Percentiles rank a stretch among this genome's conserved stretches.
These are phyloP conservation scores for Takifugu ocellatus DNA, from an alignment of 2,797 vertebrate genomes.

Conservation along the genomic window DNA sequence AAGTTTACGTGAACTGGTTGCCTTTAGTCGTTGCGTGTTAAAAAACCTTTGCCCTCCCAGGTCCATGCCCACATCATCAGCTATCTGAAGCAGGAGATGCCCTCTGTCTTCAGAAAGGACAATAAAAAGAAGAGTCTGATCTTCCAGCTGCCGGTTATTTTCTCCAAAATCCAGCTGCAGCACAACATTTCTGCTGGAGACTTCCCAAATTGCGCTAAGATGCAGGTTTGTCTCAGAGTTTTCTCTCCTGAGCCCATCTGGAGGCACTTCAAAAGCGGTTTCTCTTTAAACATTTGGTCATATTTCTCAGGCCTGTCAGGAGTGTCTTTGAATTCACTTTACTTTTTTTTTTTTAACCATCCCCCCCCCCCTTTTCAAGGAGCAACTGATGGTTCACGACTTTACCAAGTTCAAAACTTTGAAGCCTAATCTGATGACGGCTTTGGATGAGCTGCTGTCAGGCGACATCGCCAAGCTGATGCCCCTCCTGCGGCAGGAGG, in stretches of 20 bases:
- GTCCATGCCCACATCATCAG: slow-evolving; percentile 93
- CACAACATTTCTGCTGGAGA: slow-evolving; percentile 91
- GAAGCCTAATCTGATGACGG: slow-evolving; percentile 85
- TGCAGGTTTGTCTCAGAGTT: slow-evolving; percentile 81
- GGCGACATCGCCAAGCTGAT: slow-evolving; percentile 87
- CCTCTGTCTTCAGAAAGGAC: slow-evolving; percentile 89
- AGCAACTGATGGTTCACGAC: slow-evolving; percentile 87
- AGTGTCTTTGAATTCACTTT: not conserved
- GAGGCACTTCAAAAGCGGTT: too few species aligned
- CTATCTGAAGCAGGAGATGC: slow-evolving; percentile 93
- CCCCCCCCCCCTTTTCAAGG: slow-evolving; percentile 65
- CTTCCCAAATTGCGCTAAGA: slow-evolving; percentile 89
- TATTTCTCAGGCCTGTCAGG: not conserved
- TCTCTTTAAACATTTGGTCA: too few species aligned
- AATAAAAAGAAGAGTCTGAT: slow-evolving; percentile 93
- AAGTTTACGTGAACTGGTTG: not conserved
- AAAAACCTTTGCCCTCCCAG: slow-evolving; percentile 52
- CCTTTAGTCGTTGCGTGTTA: not conserved
- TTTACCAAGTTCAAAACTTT: slow-evolving; percentile 88
- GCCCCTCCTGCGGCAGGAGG: slow-evolving; percentile 90
- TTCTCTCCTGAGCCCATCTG: slow-evolving; percentile 1
- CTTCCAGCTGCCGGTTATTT: slow-evolving; percentile 86
- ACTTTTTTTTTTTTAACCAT: not conserved
- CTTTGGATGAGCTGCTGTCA: slow-evolving; percentile 84
- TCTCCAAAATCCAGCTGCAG: slow-evolving; percentile 90